Evolutionary conservation across 2,888 invertebrate genomes (phyloP).

Genomic region (Apamea sordens): DNA sequence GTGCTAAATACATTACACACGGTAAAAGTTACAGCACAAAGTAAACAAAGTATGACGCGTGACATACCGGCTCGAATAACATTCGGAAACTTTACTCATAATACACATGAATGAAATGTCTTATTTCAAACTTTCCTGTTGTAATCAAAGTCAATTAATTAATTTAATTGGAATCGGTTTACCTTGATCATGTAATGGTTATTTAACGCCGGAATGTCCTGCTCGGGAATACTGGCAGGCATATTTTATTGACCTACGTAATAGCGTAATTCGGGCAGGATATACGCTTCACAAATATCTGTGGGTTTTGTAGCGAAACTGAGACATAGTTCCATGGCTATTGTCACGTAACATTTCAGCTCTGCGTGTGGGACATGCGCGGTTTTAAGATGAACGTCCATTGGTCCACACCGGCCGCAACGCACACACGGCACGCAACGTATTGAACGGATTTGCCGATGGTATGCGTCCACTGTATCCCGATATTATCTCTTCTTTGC

Average conservation of each 20-base stretch:
- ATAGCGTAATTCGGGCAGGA: not conserved
- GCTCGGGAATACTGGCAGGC: conserved; percentile 26
- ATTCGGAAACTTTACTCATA: conserved; percentile 10
- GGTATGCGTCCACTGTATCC: too few relatives aligned
- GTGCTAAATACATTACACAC: not conserved
- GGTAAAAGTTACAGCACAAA: not conserved
- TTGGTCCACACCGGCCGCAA: too few relatives aligned
- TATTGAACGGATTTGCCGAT: too few relatives aligned
- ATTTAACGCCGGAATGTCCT: conserved; percentile 13
- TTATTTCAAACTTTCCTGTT: conserved; percentile 39
- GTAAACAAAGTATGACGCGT: conserved; percentile 32
- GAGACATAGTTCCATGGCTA: not conserved
- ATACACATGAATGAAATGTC: conserved; percentile 32
- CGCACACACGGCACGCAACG: not conserved
- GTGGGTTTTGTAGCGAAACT: not conserved
- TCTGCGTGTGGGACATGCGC: not conserved
- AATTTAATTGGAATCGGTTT: conserved; percentile 40
- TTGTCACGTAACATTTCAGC: not conserved
- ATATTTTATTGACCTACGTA: conserved; percentile 14
- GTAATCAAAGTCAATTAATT: conserved; percentile 44
- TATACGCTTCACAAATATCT: not conserved
- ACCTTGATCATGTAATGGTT: conserved; percentile 32
- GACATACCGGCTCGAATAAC: conserved; percentile 10
- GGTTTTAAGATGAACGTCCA: too few relatives aligned
- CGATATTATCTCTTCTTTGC: not conserved